Percentiles rank a stretch among this genome's conserved stretches.
Evolutionary conservation across 2,888 invertebrate genomes (phyloP).

Genomic region (Oligia latruncula): DNA sequence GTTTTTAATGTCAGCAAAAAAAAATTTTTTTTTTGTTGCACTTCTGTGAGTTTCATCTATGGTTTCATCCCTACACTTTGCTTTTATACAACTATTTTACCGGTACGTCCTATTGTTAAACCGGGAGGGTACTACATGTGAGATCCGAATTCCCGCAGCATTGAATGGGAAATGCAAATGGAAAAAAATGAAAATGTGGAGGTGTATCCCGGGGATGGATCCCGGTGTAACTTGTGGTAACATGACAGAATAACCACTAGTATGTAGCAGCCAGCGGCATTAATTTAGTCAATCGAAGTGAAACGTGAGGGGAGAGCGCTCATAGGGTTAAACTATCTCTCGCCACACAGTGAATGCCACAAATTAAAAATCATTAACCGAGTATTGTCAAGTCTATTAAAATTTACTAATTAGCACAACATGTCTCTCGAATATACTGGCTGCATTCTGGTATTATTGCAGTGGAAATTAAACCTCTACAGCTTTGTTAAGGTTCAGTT

Average conservation of each 20-base stretch:
- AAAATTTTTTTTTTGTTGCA: background rate
- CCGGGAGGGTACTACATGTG: background rate
- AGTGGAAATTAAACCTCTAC: slow-evolving; percentile 8
- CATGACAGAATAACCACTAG: background rate
- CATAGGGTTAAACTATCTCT: background rate
- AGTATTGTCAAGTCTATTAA: slow-evolving; percentile 14
- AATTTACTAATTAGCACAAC: background rate
- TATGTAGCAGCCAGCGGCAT: background rate
- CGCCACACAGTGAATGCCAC: background rate
- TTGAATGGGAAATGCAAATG: background rate
- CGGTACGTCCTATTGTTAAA: background rate
- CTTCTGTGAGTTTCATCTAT: too few relatives aligned
- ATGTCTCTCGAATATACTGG: slow-evolving; percentile 5
- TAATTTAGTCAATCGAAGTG: background rate
- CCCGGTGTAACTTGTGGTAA: background rate
- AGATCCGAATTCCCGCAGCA: background rate
- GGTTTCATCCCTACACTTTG: background rate
- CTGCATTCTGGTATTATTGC: background rate
- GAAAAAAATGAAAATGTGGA: background rate
- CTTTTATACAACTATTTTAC: background rate
- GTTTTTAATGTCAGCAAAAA: too few relatives aligned
- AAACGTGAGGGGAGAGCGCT: background rate
- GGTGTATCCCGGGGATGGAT: background rate
- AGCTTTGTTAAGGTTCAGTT: slow-evolving; percentile 15
- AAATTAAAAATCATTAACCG: slow-evolving; percentile 40